These are phyloP conservation scores for Ciconia boyciana DNA, from an alignment of 2,113 vertebrate species.

Conservation along the genomic window DNA sequence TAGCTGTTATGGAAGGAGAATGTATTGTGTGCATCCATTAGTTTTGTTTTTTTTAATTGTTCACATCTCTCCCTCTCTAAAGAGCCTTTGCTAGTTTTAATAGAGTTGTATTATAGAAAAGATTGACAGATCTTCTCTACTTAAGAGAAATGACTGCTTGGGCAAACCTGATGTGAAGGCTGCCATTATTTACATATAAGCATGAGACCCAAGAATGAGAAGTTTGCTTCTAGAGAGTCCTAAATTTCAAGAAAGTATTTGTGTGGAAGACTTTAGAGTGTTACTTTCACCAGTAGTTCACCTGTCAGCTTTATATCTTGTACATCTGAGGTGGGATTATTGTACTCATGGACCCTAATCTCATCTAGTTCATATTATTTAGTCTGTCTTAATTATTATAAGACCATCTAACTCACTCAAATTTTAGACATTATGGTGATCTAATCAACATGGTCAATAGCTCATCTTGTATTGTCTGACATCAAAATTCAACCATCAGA, in stretches of 20 bases:
- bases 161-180: neutral
- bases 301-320: neutral
- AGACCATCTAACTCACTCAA: neutral
- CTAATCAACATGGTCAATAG: neutral
- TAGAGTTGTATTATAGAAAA: neutral
- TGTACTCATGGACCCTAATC: neutral
- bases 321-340: neutral
- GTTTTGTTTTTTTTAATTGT: neutral
- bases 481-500: constrained; percentile 40
- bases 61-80: constrained; percentile 7
- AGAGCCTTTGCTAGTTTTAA: neutral
- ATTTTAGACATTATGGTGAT: neutral
- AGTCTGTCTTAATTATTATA: neutral
- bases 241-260: neutral
- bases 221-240: neutral
- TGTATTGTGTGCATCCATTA: neutral
- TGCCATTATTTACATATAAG: constrained; percentile 3
- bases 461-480: constrained; percentile 30
- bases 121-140: neutral
- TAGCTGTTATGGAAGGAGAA: constrained; percentile 25
- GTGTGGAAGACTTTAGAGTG: neutral
- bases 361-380: neutral
- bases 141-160: neutral
- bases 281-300: neutral
- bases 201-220: constrained; percentile 18